Base-by-base conservation (phyloP, 2,113 vertebrate species). In the Mohoua ochrocephala region DNA sequence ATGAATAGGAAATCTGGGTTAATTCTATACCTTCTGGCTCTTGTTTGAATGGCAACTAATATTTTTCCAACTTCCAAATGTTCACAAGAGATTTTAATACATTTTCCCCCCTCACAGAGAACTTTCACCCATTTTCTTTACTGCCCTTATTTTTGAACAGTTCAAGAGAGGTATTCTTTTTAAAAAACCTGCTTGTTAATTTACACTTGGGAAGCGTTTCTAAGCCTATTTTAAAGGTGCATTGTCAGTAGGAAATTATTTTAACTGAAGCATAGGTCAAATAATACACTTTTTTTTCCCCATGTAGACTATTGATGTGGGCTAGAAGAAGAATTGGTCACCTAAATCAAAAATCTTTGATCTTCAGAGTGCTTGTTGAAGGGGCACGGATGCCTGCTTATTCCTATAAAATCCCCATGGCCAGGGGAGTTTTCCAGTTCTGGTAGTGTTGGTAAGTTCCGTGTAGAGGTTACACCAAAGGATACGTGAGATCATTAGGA, bases 21-120 rank as follows among this genome's bases (percentile, higher is more conserved):
- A 84, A 54, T 70, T 84, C 19, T 65, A 1, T 67, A 30, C 14
- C 5, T 88, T 15, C 50, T 80, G 42, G 1, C 11, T 84, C 22
- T 39, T 57, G 7, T 65, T 83, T 61, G 45, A 77, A 76, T 76
- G 16, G 4, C 27, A 73, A 1, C 14, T 73, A 45, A 3, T 88
- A 26, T 23, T 79, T 84, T 85, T 57, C 15, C 30, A 42, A 57
- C 35, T 67, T 84, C 24, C 8, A 18, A 52, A 41, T 56, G 6
- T 17, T 74, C 7, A 56, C 4, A 54, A 59, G 52, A 49, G 17
- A 44, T 68, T 82, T 80, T 30, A 3, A 59, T 84, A n/a, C 0
- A 15, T 37, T 57, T 26, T 13, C 5, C 3, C 8, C 5, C 5
- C 2, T 3, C 13, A 1, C 24, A 2, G 13, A 33, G 4, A 49